These are phyloP conservation scores for Malthinus flaveolus DNA, from an alignment of 2,888 invertebrate species.

Conservation along the genomic window DNA sequence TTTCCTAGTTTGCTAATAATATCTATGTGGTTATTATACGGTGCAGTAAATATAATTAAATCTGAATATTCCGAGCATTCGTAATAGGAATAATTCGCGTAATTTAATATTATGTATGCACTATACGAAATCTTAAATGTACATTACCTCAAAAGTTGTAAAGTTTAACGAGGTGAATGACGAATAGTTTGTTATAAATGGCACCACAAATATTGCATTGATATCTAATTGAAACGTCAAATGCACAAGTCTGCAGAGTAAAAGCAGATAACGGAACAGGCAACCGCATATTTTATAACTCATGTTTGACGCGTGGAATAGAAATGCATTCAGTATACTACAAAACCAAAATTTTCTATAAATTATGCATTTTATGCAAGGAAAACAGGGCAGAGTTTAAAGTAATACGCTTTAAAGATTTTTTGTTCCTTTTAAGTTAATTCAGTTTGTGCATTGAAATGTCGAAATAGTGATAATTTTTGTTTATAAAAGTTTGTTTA, in stretches of 20 bases:
- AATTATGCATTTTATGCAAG: slow-evolving; percentile 11
- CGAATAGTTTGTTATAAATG: slow-evolving; percentile 22
- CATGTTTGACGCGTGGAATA: slow-evolving; percentile 16
- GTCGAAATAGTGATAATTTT: slow-evolving; percentile 1
- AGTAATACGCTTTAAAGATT: not conserved
- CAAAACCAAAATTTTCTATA: slow-evolving; percentile 6
- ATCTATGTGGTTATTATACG: too few species aligned
- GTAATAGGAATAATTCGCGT: too few species aligned
- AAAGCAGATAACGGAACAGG: slow-evolving; percentile 14
- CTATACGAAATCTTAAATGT: slow-evolving; percentile 1
- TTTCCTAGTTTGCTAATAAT: too few species aligned
- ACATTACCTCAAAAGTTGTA: slow-evolving; percentile 11
- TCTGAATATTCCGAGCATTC: too few species aligned
- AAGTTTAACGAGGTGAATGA: slow-evolving; percentile 17
- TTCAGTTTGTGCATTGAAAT: not conserved
- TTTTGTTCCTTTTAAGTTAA: not conserved
- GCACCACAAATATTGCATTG: slow-evolving; percentile 25
- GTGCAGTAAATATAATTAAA: too few species aligned
- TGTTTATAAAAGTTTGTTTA: slow-evolving; percentile 21
- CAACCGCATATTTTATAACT: slow-evolving; percentile 16
- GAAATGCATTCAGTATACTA: slow-evolving; percentile 10
- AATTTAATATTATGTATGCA: too few species aligned
- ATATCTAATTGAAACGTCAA: slow-evolving; percentile 28
- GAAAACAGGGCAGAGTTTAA: slow-evolving; percentile 6
- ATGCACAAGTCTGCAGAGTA: slow-evolving; percentile 17